These are phyloP conservation scores for Centrocercus urophasianus DNA, from an alignment of 2,113 vertebrate species.

Conservation along the genomic window DNA sequence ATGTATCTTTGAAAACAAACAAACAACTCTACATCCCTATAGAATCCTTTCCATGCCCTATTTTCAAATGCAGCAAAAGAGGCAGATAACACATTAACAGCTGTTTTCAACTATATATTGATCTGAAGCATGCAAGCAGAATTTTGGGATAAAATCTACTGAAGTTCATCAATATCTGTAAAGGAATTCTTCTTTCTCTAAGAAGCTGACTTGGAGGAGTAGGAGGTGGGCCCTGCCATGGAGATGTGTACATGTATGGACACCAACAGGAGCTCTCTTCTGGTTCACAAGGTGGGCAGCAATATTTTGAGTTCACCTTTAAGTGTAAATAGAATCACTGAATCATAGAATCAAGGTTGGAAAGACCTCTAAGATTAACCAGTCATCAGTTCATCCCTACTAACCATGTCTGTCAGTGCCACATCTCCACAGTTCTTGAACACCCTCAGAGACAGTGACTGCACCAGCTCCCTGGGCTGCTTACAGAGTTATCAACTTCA, in stretches of 20 bases:
- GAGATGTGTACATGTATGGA: not conserved
- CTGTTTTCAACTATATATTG: not conserved
- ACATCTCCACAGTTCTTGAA: too few species aligned
- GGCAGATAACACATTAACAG: not conserved
- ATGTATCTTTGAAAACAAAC: not conserved
- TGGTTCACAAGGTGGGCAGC: not conserved
- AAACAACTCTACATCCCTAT: not conserved
- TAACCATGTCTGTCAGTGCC: too few species aligned
- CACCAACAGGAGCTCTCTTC: not conserved
- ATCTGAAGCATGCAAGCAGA: not conserved
- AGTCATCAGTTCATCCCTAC: too few species aligned
- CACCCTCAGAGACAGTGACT: too few species aligned
- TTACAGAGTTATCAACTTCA: not conserved
- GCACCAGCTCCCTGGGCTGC: too few species aligned
- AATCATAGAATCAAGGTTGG: too few species aligned
- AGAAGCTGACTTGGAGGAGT: not conserved
- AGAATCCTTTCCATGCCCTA: not conserved
- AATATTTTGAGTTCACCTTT: not conserved
- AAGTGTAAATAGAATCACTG: not conserved
- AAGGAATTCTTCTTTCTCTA: not conserved
- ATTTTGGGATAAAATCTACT: not conserved
- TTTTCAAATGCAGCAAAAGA: not conserved
- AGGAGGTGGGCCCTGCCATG: not conserved
- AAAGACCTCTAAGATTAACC: too few species aligned
- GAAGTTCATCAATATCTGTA: not conserved